These are phyloP conservation scores for Empis livida DNA, from an alignment of 2,888 invertebrate species.

Conservation along the genomic window DNA sequence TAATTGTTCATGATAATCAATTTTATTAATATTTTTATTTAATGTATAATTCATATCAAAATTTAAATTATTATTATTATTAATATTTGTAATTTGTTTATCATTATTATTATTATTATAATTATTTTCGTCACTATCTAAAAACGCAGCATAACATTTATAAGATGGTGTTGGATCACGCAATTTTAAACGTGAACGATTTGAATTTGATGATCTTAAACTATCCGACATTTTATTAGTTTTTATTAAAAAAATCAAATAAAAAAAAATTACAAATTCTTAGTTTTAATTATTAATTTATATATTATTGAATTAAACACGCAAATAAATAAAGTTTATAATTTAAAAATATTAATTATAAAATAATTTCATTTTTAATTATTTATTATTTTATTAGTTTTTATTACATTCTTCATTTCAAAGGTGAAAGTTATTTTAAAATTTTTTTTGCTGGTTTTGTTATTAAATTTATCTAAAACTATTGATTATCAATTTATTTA, in stretches of 20 bases:
- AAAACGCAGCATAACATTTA: constrained; percentile 30
- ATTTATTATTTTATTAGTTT: neutral
- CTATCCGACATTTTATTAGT: constrained; percentile 28
- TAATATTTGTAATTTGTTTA: constrained; percentile 10
- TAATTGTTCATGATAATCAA: constrained; percentile 10
- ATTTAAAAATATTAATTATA: neutral
- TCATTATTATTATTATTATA: constrained; percentile 3
- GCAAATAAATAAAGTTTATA: neutral
- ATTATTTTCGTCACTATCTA: constrained; percentile 4
- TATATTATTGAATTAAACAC: no score
- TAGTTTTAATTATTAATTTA: neutral
- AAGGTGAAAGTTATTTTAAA: no score
- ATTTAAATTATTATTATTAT: constrained; percentile 6
- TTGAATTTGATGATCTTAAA: constrained; percentile 19
- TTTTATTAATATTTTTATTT: constrained; percentile 5
- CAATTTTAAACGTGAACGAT: constrained; percentile 1
- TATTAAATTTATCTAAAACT: no score
- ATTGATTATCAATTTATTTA: no score
- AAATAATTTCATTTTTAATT: neutral
- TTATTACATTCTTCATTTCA: no score
- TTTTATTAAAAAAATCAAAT: no score
- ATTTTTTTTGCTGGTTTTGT: no score
- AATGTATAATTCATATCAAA: neutral
- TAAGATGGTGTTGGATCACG: constrained; percentile 31
- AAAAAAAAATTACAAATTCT: neutral